phyloP scores from a whole-genome alignment of 2,113 vertebrate genomes.

The Petroica traversi region DNA sequence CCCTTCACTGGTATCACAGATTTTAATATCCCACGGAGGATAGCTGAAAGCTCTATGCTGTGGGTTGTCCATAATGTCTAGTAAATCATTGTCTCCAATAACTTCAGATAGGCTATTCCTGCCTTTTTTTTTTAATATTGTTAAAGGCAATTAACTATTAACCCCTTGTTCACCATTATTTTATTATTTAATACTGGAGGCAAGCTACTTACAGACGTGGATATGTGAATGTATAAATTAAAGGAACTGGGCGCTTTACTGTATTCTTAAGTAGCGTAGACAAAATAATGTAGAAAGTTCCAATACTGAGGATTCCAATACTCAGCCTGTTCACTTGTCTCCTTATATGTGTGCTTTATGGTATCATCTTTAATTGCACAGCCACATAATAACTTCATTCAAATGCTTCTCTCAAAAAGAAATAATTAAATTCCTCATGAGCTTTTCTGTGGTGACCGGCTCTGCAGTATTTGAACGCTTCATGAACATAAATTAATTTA shows the following conservation, averaged over 20 bases:
- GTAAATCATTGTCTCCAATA: neutral
- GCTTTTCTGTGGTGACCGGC: neutral
- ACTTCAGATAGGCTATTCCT: neutral
- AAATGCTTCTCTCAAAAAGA: neutral
- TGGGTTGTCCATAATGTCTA: neutral
- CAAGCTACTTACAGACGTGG: neutral
- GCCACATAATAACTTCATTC: neutral
- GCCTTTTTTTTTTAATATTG: neutral
- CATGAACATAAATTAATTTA: slow-evolving; percentile 24
- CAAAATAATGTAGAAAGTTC: neutral
- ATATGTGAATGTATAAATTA: neutral
- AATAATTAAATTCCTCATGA: neutral
- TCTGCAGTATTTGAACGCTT: neutral
- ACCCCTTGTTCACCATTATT: neutral
- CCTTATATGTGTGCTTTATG: neutral
- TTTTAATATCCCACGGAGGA: neutral
- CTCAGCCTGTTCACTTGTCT: neutral
- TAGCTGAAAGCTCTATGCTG: neutral
- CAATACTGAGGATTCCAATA: neutral
- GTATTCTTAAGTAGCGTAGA: neutral
- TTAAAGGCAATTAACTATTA: slow-evolving; percentile 8
- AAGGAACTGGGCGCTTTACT: neutral
- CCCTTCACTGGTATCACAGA: neutral
- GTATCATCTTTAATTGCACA: neutral
- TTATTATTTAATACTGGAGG: neutral